Conservation (phyloP, 2,888 invertebrate genomes). For the Lycia hirtaria region DNA sequence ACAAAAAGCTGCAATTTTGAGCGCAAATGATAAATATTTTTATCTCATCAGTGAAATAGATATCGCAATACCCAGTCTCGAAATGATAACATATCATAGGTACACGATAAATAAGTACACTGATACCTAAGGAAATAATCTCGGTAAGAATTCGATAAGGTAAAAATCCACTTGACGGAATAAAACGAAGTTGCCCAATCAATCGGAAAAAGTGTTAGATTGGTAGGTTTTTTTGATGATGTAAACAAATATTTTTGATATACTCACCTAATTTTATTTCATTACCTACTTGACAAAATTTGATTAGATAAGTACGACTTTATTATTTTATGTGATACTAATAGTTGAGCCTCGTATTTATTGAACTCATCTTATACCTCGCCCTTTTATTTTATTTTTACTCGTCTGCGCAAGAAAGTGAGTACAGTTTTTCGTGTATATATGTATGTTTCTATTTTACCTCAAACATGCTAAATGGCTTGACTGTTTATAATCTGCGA, state of each 20-base stretch:
- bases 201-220: conserved; percentile 11
- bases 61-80: conserved; percentile 14
- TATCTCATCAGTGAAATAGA: background rate
- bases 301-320: background rate
- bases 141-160: conserved; percentile 22
- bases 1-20: conserved; percentile 1
- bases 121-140: conserved; percentile 4
- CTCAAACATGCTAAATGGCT: too few relatives aligned
- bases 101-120: background rate
- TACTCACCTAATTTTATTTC: background rate
- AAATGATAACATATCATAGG: conserved; percentile 10
- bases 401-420: too few relatives aligned
- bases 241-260: conserved; percentile 11
- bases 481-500: too few relatives aligned
- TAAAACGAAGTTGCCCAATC: conserved; percentile 23
- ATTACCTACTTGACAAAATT: background rate
- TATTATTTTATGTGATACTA: background rate
- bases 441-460: too few relatives aligned
- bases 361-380: too few relatives aligned
- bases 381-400: too few relatives aligned
- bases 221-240: conserved; percentile 18
- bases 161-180: conserved; percentile 17
- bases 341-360: too few relatives aligned
- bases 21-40: conserved; percentile 2
- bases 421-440: too few relatives aligned